Evolutionary conservation across 2,888 invertebrate species (phyloP), one percentile per base, ranked within the genome.

Genomic region (Leptopilina myrica): DNA sequence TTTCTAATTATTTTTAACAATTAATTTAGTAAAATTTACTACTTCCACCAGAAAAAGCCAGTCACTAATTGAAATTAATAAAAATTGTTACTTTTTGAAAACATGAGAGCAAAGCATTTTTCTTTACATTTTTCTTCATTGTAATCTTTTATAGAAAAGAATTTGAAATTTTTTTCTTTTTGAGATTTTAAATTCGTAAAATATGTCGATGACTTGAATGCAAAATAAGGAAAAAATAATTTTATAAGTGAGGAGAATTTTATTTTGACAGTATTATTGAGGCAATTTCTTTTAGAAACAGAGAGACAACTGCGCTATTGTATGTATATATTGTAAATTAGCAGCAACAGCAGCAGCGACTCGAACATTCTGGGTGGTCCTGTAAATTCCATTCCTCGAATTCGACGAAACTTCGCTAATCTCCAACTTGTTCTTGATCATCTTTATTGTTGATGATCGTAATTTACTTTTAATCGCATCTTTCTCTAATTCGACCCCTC

Each of bases 351-450:
- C 15, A n/a, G 59, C 20, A 62, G 15, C 15, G 15, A 59, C 1
- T 59, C 84, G 82, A 83, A 82, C 84, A 82, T 85, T 87, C 88
- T 89, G 89, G 89, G 89, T 89, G 89, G 89, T 82, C 89, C 86
- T 85, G 83, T 86, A 84, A 89, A 89, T 89, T 89, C 89, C 87
- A 86, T 86, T 82, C 80, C 33, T 77, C 64, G 78, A 79, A 80
- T 83, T 79, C 83, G 81, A 76, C 79, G 79, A 80, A 83, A 77
- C 76, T 79, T 62, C 80, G 69, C 62, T 66, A 66, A 66, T 43
- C 66, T 66, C 49, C 65, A 59, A 76, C 67, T 75, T 56, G 67
- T 73, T 80, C 76, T 78, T 64, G 69, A 56, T 43, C 53, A 77
- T 53, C 49, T 43, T 62, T 20, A 62, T 62, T 62, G 15, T 62